phyloP scores from a whole-genome alignment of 2,888 invertebrate genomes.

The Synanthedon myopaeformis region DNA sequence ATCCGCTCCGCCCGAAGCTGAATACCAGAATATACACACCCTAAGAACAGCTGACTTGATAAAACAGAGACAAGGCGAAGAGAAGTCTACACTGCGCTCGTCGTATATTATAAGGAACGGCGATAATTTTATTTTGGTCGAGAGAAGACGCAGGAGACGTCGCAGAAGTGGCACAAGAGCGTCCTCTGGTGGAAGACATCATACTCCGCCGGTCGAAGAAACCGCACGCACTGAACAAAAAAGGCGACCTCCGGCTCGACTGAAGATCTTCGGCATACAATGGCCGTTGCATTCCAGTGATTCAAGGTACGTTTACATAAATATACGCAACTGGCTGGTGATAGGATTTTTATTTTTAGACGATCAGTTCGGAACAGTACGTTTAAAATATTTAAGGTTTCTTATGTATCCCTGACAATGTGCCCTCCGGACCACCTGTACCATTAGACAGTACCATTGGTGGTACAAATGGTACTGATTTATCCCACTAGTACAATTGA shows the following conservation, averaged over 20 bases:
- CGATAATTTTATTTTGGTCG: constrained; percentile 63
- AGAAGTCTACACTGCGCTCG: constrained; percentile 61
- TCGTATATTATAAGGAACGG: constrained; percentile 66
- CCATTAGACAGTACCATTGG: too few relatives aligned
- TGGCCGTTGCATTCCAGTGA: constrained; percentile 67
- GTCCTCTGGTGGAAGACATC: constrained; percentile 56
- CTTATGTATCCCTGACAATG: too few relatives aligned
- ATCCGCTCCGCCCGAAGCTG: constrained; percentile 50
- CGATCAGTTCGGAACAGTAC: too few relatives aligned
- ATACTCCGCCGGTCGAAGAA: constrained; percentile 60
- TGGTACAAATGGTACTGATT: too few relatives aligned
- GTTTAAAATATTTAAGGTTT: too few relatives aligned
- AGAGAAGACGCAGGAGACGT: constrained; percentile 54
- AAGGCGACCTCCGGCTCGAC: constrained; percentile 56
- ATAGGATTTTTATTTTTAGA: too few relatives aligned
- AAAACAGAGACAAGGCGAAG: constrained; percentile 61
- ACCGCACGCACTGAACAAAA: constrained; percentile 53
- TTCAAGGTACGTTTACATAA: constrained; percentile 34
- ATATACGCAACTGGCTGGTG: too few relatives aligned
- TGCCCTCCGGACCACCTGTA: too few relatives aligned
- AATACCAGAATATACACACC: constrained; percentile 64
- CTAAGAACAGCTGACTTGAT: constrained; percentile 65
- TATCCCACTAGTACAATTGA: too few relatives aligned
- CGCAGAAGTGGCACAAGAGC: constrained; percentile 61
- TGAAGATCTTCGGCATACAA: constrained; percentile 66